A percentile compares a stretch with the other conserved stretches of the same genome.
Conservation (phyloP, 92 coral and sea anemone species). For the Epizoanthus stellaris region DNA sequence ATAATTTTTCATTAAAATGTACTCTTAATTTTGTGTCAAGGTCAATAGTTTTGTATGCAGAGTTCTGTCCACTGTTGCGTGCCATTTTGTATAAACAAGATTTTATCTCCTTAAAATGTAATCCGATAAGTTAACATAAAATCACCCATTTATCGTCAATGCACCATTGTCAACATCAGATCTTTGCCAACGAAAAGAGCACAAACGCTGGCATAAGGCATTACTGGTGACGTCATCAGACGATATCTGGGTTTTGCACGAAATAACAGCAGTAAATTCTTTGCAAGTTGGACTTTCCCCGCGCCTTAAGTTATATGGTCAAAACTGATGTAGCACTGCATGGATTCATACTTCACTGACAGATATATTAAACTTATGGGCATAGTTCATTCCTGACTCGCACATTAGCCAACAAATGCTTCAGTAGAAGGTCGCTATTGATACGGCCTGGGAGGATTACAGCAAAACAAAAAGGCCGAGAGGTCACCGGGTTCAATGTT, state of each 20-base stretch:
- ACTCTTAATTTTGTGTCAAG: slow-evolving; percentile 31
- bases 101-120: slow-evolving; percentile 46
- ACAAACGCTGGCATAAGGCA: neutral
- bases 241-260: slow-evolving; percentile 14
- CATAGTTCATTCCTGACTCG: slow-evolving; percentile 8
- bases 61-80: slow-evolving; percentile 14
- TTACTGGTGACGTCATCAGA: slow-evolving; percentile 22
- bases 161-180: slow-evolving; percentile 24
- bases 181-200: slow-evolving; percentile 27
- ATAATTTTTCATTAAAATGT: neutral
- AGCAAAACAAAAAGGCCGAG: slow-evolving; percentile 21
- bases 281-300: slow-evolving; percentile 5
- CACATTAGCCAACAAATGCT: neutral
- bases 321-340: neutral
- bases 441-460: slow-evolving; percentile 35
- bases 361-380: neutral
- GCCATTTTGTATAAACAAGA: slow-evolving; percentile 26
- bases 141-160: slow-evolving; percentile 24
- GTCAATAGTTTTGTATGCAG: slow-evolving; percentile 23
- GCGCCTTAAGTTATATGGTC: neutral
- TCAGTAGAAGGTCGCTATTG: neutral
- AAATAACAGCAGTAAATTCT: neutral
- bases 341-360: neutral
- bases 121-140: slow-evolving; percentile 28
- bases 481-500: slow-evolving; percentile 35